Conservation (phyloP, 64 coral and sea anemone species). For the Stichodactyla mertensii region DNA sequence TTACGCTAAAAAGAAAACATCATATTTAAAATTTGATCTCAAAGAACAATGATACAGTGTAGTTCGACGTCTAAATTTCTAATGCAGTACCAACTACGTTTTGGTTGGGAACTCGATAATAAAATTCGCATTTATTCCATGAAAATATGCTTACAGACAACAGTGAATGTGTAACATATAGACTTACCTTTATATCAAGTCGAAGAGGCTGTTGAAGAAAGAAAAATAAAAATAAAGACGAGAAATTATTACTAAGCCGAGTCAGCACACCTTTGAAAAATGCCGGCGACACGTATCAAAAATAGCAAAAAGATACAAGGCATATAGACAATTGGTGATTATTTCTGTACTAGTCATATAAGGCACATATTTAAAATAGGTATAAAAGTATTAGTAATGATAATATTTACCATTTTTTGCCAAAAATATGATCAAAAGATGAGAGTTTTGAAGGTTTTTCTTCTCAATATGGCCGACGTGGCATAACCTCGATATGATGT, state of each 20-base stretch:
- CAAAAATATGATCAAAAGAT: conserved; percentile 36
- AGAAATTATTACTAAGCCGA: not conserved
- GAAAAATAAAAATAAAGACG: conserved; percentile 10
- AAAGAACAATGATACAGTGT: not conserved
- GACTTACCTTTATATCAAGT: conserved; percentile 71
- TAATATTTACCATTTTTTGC: conserved; percentile 14
- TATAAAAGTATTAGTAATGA: not conserved
- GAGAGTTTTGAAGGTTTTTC: conserved; percentile 2
- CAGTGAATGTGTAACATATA: not conserved
- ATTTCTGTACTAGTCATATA: not conserved
- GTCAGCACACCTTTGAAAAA: not conserved
- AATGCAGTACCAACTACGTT: too few species aligned
- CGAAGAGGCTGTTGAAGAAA: conserved; percentile 47
- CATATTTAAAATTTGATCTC: not conserved
- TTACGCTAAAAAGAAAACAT: conserved; percentile 56
- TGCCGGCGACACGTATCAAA: not conserved
- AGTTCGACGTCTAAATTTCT: not conserved
- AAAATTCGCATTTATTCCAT: not conserved
- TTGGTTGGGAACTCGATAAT: too few species aligned
- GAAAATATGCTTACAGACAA: not conserved
- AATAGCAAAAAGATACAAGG: not conserved
- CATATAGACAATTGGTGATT: not conserved
- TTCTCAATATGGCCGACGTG: conserved; percentile 75
- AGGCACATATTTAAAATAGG: not conserved
- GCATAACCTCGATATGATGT: conserved; percentile 45